Percentiles rank a stretch among this genome's conserved stretches.
phyloP scores from a whole-genome alignment of 2,888 invertebrate genomes.

The Tanypteryx hageni region DNA sequence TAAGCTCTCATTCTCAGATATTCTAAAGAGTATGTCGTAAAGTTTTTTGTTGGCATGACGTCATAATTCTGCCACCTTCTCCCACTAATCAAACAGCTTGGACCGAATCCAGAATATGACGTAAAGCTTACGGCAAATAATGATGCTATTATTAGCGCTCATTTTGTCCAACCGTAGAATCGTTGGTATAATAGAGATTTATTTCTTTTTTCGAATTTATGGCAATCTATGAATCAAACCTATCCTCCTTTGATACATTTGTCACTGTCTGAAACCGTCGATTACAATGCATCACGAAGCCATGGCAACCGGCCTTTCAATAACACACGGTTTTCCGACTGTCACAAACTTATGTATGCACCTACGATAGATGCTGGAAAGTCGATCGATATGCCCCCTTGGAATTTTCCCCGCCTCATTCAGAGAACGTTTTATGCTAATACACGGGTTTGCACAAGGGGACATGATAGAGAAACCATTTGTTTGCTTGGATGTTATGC shows the following conservation, averaged over 20 bases:
- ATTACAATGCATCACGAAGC: neutral
- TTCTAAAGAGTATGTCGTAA: too few relatives aligned
- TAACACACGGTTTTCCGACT: neutral
- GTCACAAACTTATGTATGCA: neutral
- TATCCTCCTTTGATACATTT: neutral
- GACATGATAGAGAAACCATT: neutral
- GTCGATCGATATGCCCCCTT: constrained; percentile 25
- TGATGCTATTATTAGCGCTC: neutral
- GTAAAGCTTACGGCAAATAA: neutral
- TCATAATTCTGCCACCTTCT: too few relatives aligned
- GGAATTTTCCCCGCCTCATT: neutral
- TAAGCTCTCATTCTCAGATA: too few relatives aligned
- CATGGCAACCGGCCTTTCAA: constrained; percentile 3
- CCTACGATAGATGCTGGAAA: neutral
- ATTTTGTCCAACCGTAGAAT: neutral
- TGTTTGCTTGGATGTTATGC: neutral
- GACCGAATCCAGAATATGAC: neutral
- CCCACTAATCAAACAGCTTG: too few relatives aligned
- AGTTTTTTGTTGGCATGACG: too few relatives aligned
- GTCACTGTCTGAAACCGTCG: neutral
- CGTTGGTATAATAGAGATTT: neutral
- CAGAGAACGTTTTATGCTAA: neutral
- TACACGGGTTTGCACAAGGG: constrained; percentile 6
- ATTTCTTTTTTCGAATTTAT: neutral
- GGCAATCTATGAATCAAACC: neutral